Base-by-base conservation (phyloP, 2,113 vertebrate genomes). In the Pica pica region DNA sequence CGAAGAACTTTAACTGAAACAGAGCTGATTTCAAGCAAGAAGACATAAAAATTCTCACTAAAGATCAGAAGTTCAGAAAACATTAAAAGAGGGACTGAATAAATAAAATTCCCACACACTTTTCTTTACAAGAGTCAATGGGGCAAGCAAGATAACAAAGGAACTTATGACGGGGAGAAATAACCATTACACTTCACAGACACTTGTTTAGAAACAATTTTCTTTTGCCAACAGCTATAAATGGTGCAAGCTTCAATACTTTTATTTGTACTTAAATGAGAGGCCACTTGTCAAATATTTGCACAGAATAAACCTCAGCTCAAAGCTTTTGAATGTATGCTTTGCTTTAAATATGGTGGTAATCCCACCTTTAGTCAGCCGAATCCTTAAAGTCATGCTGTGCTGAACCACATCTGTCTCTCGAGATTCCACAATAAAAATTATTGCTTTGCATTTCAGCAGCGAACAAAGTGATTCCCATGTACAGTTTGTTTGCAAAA, bases 401-500 rank as follows among this genome's bases (percentile, higher is more conserved):
- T 61, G 69, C 83, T 68, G 57, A 95, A 53, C 65, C 74, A 33
- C 87, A 92, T 92, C 83, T 75, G 56, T 75, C 94, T 94, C 83
- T 68, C 5, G 77, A 92, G 89, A 95, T 82, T 60, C 83, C 3
- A 6, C 87, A 84, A 49, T 87, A 94, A 89, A 95, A 96, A 82
- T 39, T 68, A 76, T 28, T 81, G 87, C 20, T 84, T 87, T 79
- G 56, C 83, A 49, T 95, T 95, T 91, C 89, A 79, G 84, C 84
- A n/a, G 68, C 0, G 12, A 95, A 78, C 60, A 94, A 95, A 94
- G 83, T 7, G 49, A 89, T 89, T 95, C 94, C 78, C 71, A 61
- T 53, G 63, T 78, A 95, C 60, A 67, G 83, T 82, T 93, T 93
- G 95, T 95, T 94, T 95, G 93, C 79, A 93, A 95, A 96, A 92